A percentile compares a stretch with the other conserved stretches of the same genome.
Evolutionary conservation across 2,113 vertebrate genomes (phyloP).

Genomic region (Gasterosteus aculeatus): DNA sequence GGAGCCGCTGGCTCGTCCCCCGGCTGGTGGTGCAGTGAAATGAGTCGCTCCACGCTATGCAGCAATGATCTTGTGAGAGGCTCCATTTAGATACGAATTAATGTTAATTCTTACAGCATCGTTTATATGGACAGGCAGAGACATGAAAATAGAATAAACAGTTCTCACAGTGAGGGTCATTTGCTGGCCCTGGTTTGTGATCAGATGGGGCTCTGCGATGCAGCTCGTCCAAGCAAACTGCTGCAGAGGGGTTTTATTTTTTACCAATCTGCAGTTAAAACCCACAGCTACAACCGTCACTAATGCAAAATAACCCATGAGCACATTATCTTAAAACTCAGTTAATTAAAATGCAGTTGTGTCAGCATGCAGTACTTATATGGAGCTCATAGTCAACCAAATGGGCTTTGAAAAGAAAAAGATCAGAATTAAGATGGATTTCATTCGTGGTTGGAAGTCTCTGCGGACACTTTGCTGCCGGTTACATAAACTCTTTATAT

Average conservation of each 20-base stretch:
- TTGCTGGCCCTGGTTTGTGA: conserved; percentile 16
- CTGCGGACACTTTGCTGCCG: background rate
- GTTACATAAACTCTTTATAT: background rate
- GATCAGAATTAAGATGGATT: background rate
- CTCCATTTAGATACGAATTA: too few species aligned
- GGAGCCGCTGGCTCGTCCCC: background rate
- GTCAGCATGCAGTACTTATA: too few species aligned
- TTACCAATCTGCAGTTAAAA: conserved; percentile 13
- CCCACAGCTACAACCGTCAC: background rate
- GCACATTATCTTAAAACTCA: background rate
- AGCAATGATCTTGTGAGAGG: background rate
- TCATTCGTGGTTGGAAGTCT: background rate
- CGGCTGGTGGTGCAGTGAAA: background rate
- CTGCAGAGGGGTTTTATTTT: conserved; percentile 3
- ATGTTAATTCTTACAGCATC: too few species aligned
- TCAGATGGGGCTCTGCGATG: background rate
- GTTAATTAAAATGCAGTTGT: background rate
- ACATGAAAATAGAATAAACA: too few species aligned
- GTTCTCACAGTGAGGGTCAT: background rate
- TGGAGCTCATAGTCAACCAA: background rate
- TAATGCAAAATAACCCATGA: background rate
- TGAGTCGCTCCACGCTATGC: background rate
- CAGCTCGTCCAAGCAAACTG: background rate
- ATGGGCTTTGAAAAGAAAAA: background rate
- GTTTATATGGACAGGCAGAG: too few species aligned